phyloP scores from a whole-genome alignment of 2,888 invertebrate genomes.

The Drosophila leonis region DNA sequence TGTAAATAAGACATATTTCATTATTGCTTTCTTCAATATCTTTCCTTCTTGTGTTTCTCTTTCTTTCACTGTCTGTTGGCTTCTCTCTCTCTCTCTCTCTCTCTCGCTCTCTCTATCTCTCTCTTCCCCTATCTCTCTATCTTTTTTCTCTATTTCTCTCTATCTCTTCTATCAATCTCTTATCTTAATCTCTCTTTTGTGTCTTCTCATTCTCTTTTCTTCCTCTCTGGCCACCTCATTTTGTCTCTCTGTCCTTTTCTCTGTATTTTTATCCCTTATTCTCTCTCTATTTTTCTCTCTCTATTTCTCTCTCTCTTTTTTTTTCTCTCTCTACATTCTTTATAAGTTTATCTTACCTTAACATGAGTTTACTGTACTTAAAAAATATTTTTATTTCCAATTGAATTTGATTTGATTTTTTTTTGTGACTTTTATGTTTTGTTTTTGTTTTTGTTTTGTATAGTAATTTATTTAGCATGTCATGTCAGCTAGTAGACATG shows the following conservation, averaged over 20 bases:
- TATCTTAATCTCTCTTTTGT: neutral
- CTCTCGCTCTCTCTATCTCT: neutral
- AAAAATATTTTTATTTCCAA: neutral
- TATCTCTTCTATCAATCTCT: too few species aligned
- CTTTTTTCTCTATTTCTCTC: too few species aligned
- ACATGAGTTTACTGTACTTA: neutral
- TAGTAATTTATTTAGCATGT: conserved; percentile 34
- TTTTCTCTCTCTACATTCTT: neutral
- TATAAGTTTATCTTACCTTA: neutral
- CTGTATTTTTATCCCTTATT: neutral
- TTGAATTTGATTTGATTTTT: neutral
- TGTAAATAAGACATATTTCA: too few species aligned
- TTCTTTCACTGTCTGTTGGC: too few species aligned
- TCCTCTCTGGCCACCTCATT: neutral
- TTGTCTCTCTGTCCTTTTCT: neutral
- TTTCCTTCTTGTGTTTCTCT: too few species aligned
- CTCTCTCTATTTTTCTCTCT: neutral
- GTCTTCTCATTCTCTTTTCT: neutral
- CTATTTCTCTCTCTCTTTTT: neutral
- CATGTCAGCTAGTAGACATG: conserved; percentile 70
- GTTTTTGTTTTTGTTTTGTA: neutral
- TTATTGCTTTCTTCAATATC: too few species aligned
- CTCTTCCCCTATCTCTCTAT: neutral
- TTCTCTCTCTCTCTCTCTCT: neutral
- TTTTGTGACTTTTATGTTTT: neutral